A percentile compares a stretch with the other conserved stretches of the same genome.
Evolutionary conservation across 2,113 vertebrate genomes (phyloP).

Genomic region (Arothron firmamentum): DNA sequence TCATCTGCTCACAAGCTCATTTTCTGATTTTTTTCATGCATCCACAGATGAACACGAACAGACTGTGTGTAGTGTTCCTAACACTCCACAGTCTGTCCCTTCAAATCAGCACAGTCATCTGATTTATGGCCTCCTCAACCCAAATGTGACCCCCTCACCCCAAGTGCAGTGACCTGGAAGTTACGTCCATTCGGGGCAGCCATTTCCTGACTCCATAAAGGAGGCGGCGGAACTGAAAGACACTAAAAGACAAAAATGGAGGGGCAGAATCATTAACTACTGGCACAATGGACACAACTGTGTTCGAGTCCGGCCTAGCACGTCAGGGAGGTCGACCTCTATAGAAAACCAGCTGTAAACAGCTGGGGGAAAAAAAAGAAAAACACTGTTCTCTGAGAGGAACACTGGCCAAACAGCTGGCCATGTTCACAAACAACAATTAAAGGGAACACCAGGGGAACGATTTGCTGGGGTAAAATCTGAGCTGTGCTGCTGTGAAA

Average conservation of each 20-base stretch:
- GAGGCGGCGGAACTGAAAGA: constrained; percentile 59
- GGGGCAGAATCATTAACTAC: constrained; percentile 67
- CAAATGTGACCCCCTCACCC: constrained; percentile 59
- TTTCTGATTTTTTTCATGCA: constrained; percentile 6
- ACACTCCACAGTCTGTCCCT: constrained; percentile 9
- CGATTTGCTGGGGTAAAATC: constrained; percentile 11
- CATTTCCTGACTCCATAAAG: constrained; percentile 71
- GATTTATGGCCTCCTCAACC: constrained; percentile 56
- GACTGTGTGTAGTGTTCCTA: constrained; percentile 1
- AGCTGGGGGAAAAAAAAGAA: constrained; percentile 9
- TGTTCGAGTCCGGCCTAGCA: constrained; percentile 59
- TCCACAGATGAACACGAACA: constrained; percentile 2
- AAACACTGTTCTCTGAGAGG: constrained; percentile 28
- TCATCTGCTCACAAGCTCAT: constrained; percentile 5
- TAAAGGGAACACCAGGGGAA: constrained; percentile 21
- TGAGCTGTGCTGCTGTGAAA: constrained; percentile 3
- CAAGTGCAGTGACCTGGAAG: constrained; percentile 71
- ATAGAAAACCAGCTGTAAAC: constrained; percentile 30
- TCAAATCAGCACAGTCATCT: constrained; percentile 36
- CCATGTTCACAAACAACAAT: constrained; percentile 20
- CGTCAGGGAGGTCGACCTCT: constrained; percentile 53
- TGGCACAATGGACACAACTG: constrained; percentile 66
- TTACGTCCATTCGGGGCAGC: constrained; percentile 62
- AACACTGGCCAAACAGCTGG: constrained; percentile 50
- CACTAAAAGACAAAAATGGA: constrained; percentile 53